Evolutionary conservation across 2,888 invertebrate species (phyloP), one percentile per base, ranked within the genome.

Genomic region (Temnothorax ravouxi): DNA sequence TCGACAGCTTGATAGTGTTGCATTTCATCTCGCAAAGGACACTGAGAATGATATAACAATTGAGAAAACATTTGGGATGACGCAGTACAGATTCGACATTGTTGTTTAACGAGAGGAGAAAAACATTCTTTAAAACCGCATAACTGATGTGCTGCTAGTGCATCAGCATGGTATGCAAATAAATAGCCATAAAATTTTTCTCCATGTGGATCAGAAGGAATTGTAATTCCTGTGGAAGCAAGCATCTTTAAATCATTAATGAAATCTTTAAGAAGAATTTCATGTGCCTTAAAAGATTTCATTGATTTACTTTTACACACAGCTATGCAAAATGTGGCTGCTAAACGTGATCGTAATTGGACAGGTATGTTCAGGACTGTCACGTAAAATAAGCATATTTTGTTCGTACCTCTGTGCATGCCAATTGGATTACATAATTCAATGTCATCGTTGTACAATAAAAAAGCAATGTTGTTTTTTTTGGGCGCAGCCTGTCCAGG

Each of bases 361-460:
- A 54, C 54, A 56, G 13, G 25, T 13, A 56, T 56, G 5, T 56
- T 56, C 56, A 56, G 56, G 0, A 56, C 6, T 56, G 25, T 56
- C 25, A 59, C 25, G 6, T 59, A 59, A 59, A 59, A 59, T 59
- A 59, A 29, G 6, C 56, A 59, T 15, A 59, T 59, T 59, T 59
- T 59, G 56, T 59, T 4, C 4, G 4, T 25, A 59, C 29, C 56
- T 59, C 56, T 59, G 6, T 59, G 56, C 56, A 59, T 59, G 29
- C 29, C 56, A 29, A 59, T 59, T 29, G 56, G 56, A 29, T 56
- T 29, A 59, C 56, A 59, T 59, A 59, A 59, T 59, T 59, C 56
- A 29, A 59, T 59, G 13, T 59, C 56, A 59, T 59, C 56, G 0
- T 59, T 29, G 15, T 59, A 59, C 25, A 59, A 59, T 59, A 59